These are phyloP conservation scores for Pithys albifrons DNA, from an alignment of 2,113 vertebrate genomes.

Conservation along the genomic window DNA sequence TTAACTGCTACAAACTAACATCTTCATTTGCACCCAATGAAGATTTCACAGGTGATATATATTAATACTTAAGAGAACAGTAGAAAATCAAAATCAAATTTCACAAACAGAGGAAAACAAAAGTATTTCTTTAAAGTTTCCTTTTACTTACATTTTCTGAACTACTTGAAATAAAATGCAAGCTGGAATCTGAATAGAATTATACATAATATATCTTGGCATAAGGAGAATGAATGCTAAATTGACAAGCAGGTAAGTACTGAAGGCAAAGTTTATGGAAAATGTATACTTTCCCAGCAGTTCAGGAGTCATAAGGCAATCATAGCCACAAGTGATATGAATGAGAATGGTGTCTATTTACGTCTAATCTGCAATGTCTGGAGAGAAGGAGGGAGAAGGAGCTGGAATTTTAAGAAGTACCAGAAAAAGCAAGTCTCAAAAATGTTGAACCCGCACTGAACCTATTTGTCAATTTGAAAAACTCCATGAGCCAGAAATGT, in stretches of 20 bases:
- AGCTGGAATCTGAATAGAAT: neutral
- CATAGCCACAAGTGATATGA: neutral
- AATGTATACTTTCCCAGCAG: neutral
- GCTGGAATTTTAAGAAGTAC: neutral
- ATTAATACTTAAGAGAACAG: neutral
- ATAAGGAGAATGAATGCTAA: neutral
- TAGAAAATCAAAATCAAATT: neutral
- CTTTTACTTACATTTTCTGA: neutral
- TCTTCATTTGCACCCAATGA: neutral
- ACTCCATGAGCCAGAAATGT: conserved; percentile 22
- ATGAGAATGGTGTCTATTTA: conserved; percentile 6
- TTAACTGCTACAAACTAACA: neutral
- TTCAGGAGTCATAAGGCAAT: neutral
- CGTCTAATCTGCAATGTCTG: neutral
- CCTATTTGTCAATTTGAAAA: conserved; percentile 48
- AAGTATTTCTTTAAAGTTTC: neutral
- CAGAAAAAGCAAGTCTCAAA: neutral
- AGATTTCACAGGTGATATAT: neutral
- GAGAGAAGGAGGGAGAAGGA: neutral
- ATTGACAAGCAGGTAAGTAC: conserved; percentile 4
- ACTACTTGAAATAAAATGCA: neutral
- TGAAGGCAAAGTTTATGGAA: conserved; percentile 1
- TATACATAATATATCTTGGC: neutral
- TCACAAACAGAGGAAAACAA: neutral
- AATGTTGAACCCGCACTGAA: neutral